Evolutionary conservation across 2,113 vertebrate genomes (phyloP).

Genomic region (Tapirus terrestris): DNA sequence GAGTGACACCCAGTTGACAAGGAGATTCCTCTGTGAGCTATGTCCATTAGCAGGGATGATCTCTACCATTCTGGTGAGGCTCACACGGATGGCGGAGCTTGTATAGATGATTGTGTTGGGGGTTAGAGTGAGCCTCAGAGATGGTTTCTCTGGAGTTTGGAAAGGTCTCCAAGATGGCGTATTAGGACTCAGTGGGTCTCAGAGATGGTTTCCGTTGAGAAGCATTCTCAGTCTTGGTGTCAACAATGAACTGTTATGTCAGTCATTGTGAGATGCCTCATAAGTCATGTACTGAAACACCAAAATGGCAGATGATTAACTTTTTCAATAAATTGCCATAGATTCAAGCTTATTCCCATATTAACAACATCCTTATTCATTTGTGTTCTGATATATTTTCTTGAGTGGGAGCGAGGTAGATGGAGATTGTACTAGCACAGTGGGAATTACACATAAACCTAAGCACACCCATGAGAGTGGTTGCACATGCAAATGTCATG

Average conservation of each 20-base stretch:
- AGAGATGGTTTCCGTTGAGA: not conserved
- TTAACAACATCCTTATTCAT: not conserved
- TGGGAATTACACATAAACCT: not conserved
- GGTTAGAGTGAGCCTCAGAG: not conserved
- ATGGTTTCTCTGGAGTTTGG: not conserved
- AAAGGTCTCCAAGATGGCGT: not conserved
- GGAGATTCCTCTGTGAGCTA: not conserved
- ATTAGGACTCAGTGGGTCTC: not conserved
- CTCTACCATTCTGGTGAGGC: not conserved
- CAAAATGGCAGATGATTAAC: not conserved
- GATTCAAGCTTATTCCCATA: not conserved
- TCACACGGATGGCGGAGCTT: not conserved
- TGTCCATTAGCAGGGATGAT: not conserved
- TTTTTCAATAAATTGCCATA: not conserved
- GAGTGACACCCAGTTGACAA: rapidly evolving
- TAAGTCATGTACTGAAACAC: not conserved
- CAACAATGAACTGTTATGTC: not conserved
- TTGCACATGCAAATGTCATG: not conserved
- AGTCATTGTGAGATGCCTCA: not conserved
- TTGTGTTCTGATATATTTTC: constrained; percentile 24
- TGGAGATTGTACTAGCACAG: not conserved
- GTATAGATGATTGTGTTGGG: rapidly evolving
- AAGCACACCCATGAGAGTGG: not conserved
- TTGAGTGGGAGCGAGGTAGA: not conserved
- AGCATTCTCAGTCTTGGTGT: not conserved